phyloP scores from a whole-genome alignment of 2,113 vertebrate genomes.

The Lynx canadensis region DNA sequence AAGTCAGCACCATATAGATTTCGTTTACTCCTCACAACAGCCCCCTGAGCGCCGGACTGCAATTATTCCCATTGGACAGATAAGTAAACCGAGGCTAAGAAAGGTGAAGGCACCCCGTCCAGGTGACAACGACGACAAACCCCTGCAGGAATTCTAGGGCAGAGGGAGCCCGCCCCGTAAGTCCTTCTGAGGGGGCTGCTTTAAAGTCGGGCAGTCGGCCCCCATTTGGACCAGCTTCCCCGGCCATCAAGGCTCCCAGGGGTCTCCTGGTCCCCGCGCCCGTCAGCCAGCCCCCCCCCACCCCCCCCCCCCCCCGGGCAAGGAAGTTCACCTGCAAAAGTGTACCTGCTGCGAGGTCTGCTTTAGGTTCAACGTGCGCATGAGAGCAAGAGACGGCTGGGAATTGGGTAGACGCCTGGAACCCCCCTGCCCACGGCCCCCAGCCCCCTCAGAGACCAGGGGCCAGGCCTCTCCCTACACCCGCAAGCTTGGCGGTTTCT shows the following conservation, averaged over 20 bases:
- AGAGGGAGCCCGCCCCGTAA: neutral
- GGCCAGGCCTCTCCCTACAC: neutral
- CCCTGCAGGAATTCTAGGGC: neutral
- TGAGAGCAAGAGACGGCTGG: neutral
- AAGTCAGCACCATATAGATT: neutral
- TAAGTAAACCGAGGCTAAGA: neutral
- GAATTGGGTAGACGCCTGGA: neutral
- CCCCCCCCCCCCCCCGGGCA: neutral
- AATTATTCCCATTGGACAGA: neutral
- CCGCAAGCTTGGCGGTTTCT: neutral
- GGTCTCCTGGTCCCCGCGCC: neutral
- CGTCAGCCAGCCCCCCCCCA: neutral
- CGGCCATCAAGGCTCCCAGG: neutral
- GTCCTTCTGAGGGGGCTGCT: neutral
- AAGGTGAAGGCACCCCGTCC: neutral
- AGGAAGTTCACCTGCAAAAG: neutral
- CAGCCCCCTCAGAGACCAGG: neutral
- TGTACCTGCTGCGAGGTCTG: neutral
- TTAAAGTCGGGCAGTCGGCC: neutral
- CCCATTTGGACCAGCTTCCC: neutral
- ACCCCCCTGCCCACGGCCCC: neutral
- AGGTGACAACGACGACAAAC: neutral
- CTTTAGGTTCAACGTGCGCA: neutral
- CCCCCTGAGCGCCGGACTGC: neutral
- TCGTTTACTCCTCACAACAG: neutral